phyloP scores from a whole-genome alignment of 2,797 vertebrate genomes.

The Microchirus variegatus region DNA sequence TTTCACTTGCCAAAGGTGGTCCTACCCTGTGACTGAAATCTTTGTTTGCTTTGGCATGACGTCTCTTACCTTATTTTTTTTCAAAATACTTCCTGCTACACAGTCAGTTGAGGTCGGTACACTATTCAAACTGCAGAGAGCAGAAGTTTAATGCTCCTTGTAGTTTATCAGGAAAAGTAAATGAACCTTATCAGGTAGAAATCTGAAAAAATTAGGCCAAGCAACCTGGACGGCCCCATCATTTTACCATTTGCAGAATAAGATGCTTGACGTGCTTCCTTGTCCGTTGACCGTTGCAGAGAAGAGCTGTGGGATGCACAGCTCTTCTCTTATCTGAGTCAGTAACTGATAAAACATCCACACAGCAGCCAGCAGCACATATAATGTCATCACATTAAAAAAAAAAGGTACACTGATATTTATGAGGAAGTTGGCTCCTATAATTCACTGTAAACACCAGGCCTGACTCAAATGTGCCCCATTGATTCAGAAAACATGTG shows the following conservation, averaged over 20 bases:
- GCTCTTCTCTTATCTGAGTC: conserved; percentile 62
- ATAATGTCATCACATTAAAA: conserved; percentile 20
- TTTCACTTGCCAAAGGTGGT: too few species aligned
- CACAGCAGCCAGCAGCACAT: conserved; percentile 10
- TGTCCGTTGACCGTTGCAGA: conserved; percentile 57
- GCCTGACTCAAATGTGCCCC: too few species aligned
- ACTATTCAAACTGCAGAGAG: too few species aligned
- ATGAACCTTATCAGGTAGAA: neutral
- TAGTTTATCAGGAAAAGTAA: too few species aligned
- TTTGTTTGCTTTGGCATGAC: too few species aligned
- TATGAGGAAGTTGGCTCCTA: conserved; percentile 33
- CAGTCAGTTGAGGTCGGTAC: too few species aligned
- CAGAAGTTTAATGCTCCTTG: too few species aligned
- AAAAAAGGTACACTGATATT: conserved; percentile 7
- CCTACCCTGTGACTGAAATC: too few species aligned
- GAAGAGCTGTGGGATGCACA: conserved; percentile 18
- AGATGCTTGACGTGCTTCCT: conserved; percentile 33
- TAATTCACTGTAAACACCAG: conserved; percentile 9
- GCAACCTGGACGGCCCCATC: neutral
- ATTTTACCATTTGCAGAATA: neutral
- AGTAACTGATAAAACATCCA: conserved; percentile 63
- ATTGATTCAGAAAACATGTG: too few species aligned
- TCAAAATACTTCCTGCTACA: too few species aligned
- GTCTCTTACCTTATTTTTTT: too few species aligned
- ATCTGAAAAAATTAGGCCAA: neutral